A percentile compares a stretch with the other conserved stretches of the same genome.
Evolutionary conservation across 2,888 invertebrate species (phyloP).

Genomic region (Drosophila macrospina): DNA sequence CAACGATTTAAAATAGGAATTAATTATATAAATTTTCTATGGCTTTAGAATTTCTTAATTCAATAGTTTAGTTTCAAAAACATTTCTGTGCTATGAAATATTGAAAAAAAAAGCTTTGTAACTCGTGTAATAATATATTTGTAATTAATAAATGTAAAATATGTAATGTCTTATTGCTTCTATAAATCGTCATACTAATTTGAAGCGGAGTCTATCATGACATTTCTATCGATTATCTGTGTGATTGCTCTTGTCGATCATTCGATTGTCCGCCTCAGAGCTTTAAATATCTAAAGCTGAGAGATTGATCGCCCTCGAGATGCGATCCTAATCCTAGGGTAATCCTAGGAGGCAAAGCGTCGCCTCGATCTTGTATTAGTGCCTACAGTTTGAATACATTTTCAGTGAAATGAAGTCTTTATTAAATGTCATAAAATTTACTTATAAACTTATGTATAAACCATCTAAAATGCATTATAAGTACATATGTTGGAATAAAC

Average conservation of each 20-base stretch:
- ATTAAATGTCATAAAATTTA: constrained; percentile 68
- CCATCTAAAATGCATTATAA: constrained; percentile 70
- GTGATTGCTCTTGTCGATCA: too few relatives aligned
- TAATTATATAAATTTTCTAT: constrained; percentile 6
- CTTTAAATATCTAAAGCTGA: too few relatives aligned
- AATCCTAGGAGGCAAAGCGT: too few relatives aligned
- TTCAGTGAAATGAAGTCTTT: constrained; percentile 71
- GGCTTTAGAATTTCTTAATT: constrained; percentile 18
- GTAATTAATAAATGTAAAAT: constrained; percentile 19
- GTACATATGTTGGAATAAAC: constrained; percentile 66
- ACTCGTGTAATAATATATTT: constrained; percentile 20
- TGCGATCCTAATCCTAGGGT: not conserved
- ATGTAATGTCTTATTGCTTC: not conserved
- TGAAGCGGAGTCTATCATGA: too few relatives aligned
- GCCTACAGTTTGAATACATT: constrained; percentile 25
- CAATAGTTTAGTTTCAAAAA: constrained; percentile 32
- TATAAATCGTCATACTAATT: too few relatives aligned
- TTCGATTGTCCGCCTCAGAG: too few relatives aligned
- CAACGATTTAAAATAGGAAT: constrained; percentile 18
- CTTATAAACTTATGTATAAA: constrained; percentile 67
- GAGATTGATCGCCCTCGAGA: too few relatives aligned
- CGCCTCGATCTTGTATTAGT: not conserved
- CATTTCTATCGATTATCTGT: too few relatives aligned
- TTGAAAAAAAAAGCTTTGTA: constrained; percentile 24
- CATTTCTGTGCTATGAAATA: constrained; percentile 26